Evolutionary conservation across 2,797 vertebrate genomes (phyloP).

Genomic region (Podarcis lilfordi): DNA sequence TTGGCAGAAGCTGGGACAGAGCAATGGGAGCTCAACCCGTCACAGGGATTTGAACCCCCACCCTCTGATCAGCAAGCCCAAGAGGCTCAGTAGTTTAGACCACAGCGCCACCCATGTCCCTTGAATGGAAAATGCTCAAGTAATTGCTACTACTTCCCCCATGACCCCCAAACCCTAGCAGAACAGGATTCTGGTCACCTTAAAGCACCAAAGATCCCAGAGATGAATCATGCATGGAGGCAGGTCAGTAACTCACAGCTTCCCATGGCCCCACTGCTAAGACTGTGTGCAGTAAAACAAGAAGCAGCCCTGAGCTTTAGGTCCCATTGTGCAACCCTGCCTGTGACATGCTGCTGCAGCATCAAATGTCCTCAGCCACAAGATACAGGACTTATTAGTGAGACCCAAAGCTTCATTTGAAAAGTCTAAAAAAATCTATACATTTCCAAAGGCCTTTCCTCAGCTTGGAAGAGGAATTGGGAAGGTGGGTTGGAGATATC

Average conservation of each 20-base stretch:
- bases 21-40: no score
- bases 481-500: not conserved
- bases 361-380: not conserved
- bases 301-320: not conserved
- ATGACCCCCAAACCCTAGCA: no score
- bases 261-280: not conserved
- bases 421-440: not conserved
- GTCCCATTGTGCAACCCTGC: not conserved
- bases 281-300: not conserved
- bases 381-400: not conserved
- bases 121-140: no score
- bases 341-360: not conserved
- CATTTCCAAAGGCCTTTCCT: not conserved
- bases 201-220: not conserved
- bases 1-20: no score
- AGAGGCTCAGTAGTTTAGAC: no score
- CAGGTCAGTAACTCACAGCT: not conserved
- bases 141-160: no score
- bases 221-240: not conserved
- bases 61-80: no score
- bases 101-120: no score
- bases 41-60: no score
- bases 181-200: no score
- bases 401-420: slow-evolving; percentile 5
- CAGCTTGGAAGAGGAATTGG: not conserved